Evolutionary conservation across 1,140 invertebrate genomes (phyloP), one percentile per base, ranked within the genome.

Genomic region (Pseudoatta argentina): DNA sequence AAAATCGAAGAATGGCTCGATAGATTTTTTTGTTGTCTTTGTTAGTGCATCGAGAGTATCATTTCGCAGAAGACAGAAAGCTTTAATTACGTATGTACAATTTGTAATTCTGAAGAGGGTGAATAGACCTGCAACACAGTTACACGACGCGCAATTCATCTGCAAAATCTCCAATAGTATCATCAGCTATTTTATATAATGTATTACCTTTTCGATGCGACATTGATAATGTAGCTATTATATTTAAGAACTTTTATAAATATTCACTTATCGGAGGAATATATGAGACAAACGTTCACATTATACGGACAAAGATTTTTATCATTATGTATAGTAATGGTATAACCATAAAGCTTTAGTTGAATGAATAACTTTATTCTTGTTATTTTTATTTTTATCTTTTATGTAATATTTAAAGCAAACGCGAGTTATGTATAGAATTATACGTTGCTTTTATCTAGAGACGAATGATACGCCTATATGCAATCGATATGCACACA

Each of bases 351-450:
- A 12, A 67, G 21, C 39, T 39, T 66, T 66, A 2, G 64, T 66
- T 18, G 16, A 61, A 2, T 44, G 55, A 57, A 7, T 27, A 1
- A 39, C 24, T 6, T 24, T 14, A 14, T 3, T 61, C 14, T 39
- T 39, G 34, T 39, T 44, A 59, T 61, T 61, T 7, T 44, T 18
- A 51, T 66, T 39, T 14, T 39, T 21, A 44, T 21, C 64, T 67
- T 67, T 67, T n/a, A n/a, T 66, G n/a, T 67, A 67, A 67, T 48
- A 79, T 79, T 79, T 66, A 30, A 79, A 18, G 14, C 5, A 39
- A 67, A 27, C 21, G 2, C 8, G 27, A 1, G n/a, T 18, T 53
- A 34, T 66, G 21, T 24, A 67, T 79, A 67, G 34, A 55, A n/a
- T 27, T 21, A 34, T 14, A 14, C 10, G 63, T 18, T 79, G 16